These are phyloP conservation scores for Metallyticus violacea DNA, from an alignment of 2,888 invertebrate genomes.

Conservation along the genomic window DNA sequence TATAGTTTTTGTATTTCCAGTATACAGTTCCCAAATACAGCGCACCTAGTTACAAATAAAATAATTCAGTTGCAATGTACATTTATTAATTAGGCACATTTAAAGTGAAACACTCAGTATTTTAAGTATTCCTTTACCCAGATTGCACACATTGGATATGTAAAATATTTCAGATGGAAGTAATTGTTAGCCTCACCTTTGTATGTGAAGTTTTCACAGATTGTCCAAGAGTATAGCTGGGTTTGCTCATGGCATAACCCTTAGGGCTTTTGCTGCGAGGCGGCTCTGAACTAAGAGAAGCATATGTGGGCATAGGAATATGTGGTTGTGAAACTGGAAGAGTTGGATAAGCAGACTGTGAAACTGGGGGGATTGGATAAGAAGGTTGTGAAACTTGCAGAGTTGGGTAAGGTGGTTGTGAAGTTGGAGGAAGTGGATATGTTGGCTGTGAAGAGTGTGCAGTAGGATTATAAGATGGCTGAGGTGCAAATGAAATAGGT, in stretches of 20 bases:
- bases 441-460: constrained; percentile 13
- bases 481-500: neutral
- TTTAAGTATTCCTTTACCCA: too few species aligned
- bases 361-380: neutral
- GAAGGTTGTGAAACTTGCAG: neutral
- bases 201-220: neutral
- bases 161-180: too few species aligned
- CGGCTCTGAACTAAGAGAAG: neutral
- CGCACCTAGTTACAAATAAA: too few species aligned
- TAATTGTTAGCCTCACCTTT: constrained; percentile 18
- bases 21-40: too few species aligned
- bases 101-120: too few species aligned
- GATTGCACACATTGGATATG: too few species aligned
- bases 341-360: constrained; percentile 33
- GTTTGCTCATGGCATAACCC: neutral
- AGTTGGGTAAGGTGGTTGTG: constrained; percentile 27
- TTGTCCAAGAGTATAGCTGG: neutral
- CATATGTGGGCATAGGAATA: constrained; percentile 14
- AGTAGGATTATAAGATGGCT: neutral
- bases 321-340: constrained; percentile 21
- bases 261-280: neutral
- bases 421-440: constrained; percentile 9
- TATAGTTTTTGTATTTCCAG: too few species aligned
- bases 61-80: too few species aligned
- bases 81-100: too few species aligned